Evolutionary conservation across 2,888 invertebrate species (phyloP).

Genomic region (Cephalotes varians): DNA sequence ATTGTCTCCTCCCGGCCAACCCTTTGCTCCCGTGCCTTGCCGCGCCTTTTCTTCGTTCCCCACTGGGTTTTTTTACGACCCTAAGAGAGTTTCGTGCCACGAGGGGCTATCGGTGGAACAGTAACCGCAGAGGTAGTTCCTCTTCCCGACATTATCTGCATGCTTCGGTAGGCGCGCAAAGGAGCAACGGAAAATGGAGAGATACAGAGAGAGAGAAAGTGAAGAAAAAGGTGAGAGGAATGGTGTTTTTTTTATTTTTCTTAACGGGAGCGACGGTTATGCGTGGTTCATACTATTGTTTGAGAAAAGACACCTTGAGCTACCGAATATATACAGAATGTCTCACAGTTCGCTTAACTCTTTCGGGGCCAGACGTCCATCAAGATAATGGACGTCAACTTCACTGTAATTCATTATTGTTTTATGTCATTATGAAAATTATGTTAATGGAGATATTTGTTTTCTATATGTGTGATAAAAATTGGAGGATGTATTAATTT

Average conservation of each 20-base stretch:
- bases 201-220: slow-evolving; percentile 8
- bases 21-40: slow-evolving; percentile 55
- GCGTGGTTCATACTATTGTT: background rate
- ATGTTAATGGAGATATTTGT: background rate
- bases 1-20: slow-evolving; percentile 72
- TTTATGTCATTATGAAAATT: background rate
- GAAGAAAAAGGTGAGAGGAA: background rate
- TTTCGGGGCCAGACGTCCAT: background rate
- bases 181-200: slow-evolving; percentile 48
- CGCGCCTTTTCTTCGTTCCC: slow-evolving; percentile 44
- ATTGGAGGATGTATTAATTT: background rate
- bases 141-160: slow-evolving; percentile 70
- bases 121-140: slow-evolving; percentile 58
- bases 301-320: background rate
- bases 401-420: background rate
- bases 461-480: background rate
- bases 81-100: slow-evolving; percentile 63
- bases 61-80: slow-evolving; percentile 63
- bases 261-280: slow-evolving; percentile 1
- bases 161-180: slow-evolving; percentile 65
- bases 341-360: background rate
- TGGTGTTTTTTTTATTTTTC: slow-evolving; percentile 18
- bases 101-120: slow-evolving; percentile 65
- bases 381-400: background rate
- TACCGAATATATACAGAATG: background rate